Evolutionary conservation across 1,140 invertebrate genomes (phyloP).

Genomic region (Schlechtendalia chinensis): DNA sequence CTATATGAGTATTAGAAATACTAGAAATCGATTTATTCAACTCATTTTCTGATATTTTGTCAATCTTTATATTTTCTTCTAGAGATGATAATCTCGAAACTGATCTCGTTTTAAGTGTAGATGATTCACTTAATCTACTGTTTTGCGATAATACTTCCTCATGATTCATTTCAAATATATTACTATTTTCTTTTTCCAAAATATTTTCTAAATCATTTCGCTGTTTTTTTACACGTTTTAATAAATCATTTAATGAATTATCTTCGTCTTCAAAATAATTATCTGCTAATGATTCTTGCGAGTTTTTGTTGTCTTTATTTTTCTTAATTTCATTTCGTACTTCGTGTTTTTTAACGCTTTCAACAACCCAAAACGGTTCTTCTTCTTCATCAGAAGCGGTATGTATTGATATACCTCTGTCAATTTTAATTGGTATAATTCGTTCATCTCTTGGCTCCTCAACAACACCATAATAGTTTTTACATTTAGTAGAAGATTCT

Average conservation of each 20-base stretch:
- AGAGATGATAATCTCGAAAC: constrained; percentile 21
- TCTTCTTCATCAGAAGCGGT: constrained; percentile 65
- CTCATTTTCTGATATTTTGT: neutral
- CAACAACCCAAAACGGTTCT: constrained; percentile 49
- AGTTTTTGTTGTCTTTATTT: constrained; percentile 29
- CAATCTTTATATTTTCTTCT: no score
- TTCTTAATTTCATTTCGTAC: constrained; percentile 34
- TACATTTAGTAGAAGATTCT: constrained; percentile 42
- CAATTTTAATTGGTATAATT: constrained; percentile 56
- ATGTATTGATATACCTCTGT: constrained; percentile 64
- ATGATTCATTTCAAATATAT: neutral
- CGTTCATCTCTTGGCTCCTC: constrained; percentile 57
- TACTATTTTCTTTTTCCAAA: constrained; percentile 63
- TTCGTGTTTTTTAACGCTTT: constrained; percentile 34
- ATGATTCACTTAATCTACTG: constrained; percentile 2
- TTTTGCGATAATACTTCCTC: neutral
- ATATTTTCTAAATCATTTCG: constrained; percentile 70
- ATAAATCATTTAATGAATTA: constrained; percentile 60
- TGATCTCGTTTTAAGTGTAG: neutral
- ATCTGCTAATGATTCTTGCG: constrained; percentile 1
- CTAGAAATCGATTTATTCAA: neutral
- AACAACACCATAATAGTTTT: constrained; percentile 56
- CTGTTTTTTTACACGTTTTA: constrained; percentile 66
- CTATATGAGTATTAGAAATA: neutral
- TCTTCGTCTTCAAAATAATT: constrained; percentile 21